phyloP scores from a whole-genome alignment of 2,113 vertebrate species.

The Aplodontia rufa region DNA sequence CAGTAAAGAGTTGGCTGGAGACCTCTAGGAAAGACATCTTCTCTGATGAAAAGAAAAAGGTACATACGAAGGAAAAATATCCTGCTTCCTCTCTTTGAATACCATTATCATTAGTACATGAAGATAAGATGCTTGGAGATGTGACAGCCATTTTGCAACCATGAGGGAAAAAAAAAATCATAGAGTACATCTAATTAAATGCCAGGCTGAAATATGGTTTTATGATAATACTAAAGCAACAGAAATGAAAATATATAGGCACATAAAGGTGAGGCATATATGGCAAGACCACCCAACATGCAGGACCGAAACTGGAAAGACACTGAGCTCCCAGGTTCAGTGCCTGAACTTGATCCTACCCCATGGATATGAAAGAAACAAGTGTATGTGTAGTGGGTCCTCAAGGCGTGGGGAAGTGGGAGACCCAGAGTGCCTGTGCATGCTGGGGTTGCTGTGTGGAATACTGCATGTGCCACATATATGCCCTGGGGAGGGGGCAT shows the following conservation, averaged over 20 bases:
- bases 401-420: background rate
- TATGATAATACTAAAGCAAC: background rate
- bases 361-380: background rate
- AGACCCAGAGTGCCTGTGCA: background rate
- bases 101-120: background rate
- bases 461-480: accelerated
- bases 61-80: too few species aligned
- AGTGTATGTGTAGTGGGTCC: background rate
- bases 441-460: background rate
- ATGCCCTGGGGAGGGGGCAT: background rate
- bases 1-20: background rate
- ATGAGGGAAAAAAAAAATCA: background rate
- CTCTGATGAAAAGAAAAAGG: background rate
- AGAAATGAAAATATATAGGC: background rate
- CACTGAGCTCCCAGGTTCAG: background rate
- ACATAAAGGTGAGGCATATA: background rate
- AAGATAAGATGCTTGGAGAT: background rate
- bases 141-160: background rate
- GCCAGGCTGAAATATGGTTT: background rate
- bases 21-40: background rate
- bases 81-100: background rate
- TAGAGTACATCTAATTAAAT: background rate
- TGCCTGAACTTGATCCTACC: background rate
- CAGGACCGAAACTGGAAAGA: background rate
- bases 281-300: background rate